Percentiles rank a stretch among this genome's conserved stretches.
phyloP scores from a whole-genome alignment of 1,140 invertebrate genomes.

The Drosophila baimaii region DNA sequence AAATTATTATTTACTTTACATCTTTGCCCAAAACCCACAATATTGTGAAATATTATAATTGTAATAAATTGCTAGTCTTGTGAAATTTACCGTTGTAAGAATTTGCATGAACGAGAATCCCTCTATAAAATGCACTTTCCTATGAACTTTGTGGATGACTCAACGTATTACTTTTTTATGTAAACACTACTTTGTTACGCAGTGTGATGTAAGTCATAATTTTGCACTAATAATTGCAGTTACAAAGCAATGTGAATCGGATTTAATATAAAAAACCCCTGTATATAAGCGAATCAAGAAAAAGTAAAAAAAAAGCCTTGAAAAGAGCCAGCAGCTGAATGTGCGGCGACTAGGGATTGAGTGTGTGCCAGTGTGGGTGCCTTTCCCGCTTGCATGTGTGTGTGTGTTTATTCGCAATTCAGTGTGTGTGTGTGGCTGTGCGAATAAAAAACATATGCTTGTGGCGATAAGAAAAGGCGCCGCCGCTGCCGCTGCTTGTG shows the following conservation, averaged over 20 bases:
- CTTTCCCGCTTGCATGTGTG: background rate
- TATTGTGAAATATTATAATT: background rate
- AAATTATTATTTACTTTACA: too few relatives aligned
- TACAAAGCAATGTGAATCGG: background rate
- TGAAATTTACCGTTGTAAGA: background rate
- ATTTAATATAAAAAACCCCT: constrained; percentile 2
- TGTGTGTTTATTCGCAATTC: constrained; percentile 1
- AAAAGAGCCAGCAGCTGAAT: constrained; percentile 46
- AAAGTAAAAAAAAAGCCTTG: constrained; percentile 31
- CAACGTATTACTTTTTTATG: background rate
- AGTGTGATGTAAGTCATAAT: background rate
- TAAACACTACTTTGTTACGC: background rate
- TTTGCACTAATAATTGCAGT: background rate
- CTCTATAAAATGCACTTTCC: background rate
- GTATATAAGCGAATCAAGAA: background rate
- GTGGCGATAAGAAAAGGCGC: constrained; percentile 35
- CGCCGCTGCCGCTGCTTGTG: constrained; percentile 17
- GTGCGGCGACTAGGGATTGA: constrained; percentile 11
- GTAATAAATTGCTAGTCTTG: background rate
- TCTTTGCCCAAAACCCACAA: too few relatives aligned
- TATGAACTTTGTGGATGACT: background rate
- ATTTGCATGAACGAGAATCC: too few relatives aligned
- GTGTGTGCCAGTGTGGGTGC: constrained; percentile 3
- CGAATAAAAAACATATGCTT: constrained; percentile 48
- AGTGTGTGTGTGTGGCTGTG: constrained; percentile 9